Evolutionary conservation across 2,113 vertebrate genomes (phyloP), one percentile per base, ranked within the genome.

Genomic region (Chrysochloris asiatica): DNA sequence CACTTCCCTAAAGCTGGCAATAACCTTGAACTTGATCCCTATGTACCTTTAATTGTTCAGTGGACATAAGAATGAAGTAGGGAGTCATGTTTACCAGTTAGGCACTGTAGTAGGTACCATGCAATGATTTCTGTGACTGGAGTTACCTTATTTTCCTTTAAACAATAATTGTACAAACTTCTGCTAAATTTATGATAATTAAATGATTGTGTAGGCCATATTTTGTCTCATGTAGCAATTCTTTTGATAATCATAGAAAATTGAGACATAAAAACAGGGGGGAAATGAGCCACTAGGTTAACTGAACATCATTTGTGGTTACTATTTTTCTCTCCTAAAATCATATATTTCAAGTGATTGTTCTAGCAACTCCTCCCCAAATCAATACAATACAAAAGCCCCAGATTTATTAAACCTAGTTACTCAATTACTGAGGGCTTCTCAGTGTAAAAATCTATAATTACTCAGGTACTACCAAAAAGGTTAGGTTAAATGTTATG

Each of bases 401-500:
- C 59, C 28, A 33, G 3, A 2, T 83, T 95, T 95, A 93, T 93
- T 79, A 90, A 93, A 89, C 33, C 65, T 95, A 75, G n/a, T 96
- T 90, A 90, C 59, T 2, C 82, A 96, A 96, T 94, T 92, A 86
- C 73, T 45, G 54, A 96, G 90, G 83, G 92, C 77, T 94, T 91
- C 85, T 81, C 38, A 36, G 89, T 92, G 50, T 92, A 93, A 93
- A 69, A 94, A 94, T 90, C 88, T 96, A 67, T 95, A 92, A 97
- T 97, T 97, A 96, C 73, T 92, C 84, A 93, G 83, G 94, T 96
- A 95, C 88, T 93, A 94, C 88, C 93, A 92, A 76, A 93, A 97
- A 96, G 96, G 92, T 94, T 96, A 96, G 67, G 93, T 95, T 97
- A 97, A 97, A 96, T 86, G 83, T 93, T 96, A 95, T 93, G 95